Evolutionary conservation across 2,113 vertebrate genomes (phyloP).

Genomic region (Dissostichus mawsoni): DNA sequence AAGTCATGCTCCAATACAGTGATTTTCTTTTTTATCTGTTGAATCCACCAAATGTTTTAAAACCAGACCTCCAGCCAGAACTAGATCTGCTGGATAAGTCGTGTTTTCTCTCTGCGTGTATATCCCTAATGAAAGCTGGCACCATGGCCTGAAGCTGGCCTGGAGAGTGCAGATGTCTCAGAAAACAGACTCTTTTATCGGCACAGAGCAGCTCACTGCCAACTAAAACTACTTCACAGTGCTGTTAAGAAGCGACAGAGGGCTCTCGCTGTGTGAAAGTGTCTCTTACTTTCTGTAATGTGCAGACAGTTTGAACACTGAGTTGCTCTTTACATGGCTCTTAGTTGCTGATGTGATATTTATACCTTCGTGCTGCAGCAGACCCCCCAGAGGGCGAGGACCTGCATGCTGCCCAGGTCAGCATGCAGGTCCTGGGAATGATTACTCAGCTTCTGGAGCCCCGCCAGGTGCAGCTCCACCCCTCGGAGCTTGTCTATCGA

Average conservation of each 20-base stretch:
- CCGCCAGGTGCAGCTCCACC: conserved; percentile 62
- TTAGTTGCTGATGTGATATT: conserved; percentile 1
- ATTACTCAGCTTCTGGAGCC: conserved; percentile 74
- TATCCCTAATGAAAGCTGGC: conserved; percentile 49
- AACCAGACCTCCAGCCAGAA: conserved; percentile 10
- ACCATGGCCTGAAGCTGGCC: conserved; percentile 27
- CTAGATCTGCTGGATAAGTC: conserved; percentile 12
- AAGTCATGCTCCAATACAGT: not conserved
- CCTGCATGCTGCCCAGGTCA: conserved; percentile 51
- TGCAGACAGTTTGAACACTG: not conserved
- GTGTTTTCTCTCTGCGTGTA: conserved; percentile 40
- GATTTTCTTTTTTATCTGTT: not conserved
- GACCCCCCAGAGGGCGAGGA: conserved; percentile 25
- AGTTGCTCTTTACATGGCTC: not conserved
- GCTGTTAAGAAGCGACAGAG: conserved; percentile 28
- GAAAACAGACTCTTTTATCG: conserved; percentile 13
- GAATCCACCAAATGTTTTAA: conserved; percentile 16
- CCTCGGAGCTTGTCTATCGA: conserved; percentile 17
- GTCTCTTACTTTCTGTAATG: not conserved
- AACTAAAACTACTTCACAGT: conserved; percentile 3
- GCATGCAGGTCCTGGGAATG: conserved; percentile 49
- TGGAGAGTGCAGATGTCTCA: conserved; percentile 45
- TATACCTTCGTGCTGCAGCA: conserved; percentile 29
- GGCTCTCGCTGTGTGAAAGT: not conserved
- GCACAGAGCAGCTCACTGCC: not conserved